Percentiles rank a stretch among this genome's conserved stretches.
Conservation (phyloP, 2,888 invertebrate species). For the Folsomia candida region DNA sequence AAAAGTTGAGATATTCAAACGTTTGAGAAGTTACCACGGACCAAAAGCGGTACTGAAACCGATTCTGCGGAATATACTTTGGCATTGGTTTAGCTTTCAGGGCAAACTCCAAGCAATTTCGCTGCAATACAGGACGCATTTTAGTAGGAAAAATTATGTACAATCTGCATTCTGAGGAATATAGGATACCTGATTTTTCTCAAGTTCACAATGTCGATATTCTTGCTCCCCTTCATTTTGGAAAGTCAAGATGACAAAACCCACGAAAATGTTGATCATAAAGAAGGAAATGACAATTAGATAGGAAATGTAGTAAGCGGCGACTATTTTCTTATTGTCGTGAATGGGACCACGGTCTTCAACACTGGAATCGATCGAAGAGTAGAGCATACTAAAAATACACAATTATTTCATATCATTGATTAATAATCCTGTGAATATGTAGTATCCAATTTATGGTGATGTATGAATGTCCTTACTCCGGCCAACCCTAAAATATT, state of each 20-base stretch:
- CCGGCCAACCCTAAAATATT: too few species aligned
- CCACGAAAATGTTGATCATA: constrained; percentile 67
- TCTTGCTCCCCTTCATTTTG: constrained; percentile 64
- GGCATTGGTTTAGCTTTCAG: constrained; percentile 62
- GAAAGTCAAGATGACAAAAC: constrained; percentile 66
- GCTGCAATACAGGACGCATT: constrained; percentile 51
- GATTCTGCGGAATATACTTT: constrained; percentile 62
- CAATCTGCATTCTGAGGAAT: background rate
- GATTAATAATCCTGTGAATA: too few species aligned
- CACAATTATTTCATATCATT: too few species aligned
- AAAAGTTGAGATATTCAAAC: constrained; percentile 64
- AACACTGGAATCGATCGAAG: constrained; percentile 61
- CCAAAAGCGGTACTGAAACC: constrained; percentile 61
- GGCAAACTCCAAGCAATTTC: constrained; percentile 63
- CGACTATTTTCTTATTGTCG: constrained; percentile 59
- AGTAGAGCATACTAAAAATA: constrained; percentile 59
- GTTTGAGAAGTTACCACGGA: constrained; percentile 64
- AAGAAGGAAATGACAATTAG: constrained; percentile 66
- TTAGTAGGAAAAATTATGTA: constrained; percentile 14
- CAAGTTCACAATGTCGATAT: constrained; percentile 64
- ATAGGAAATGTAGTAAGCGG: constrained; percentile 57
- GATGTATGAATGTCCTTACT: too few species aligned
- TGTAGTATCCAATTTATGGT: too few species aligned
- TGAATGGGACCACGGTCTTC: constrained; percentile 61
- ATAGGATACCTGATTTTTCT: constrained; percentile 61